These are phyloP conservation scores for Riptortus pedestris DNA, from an alignment of 1,140 invertebrate species.

Conservation along the genomic window DNA sequence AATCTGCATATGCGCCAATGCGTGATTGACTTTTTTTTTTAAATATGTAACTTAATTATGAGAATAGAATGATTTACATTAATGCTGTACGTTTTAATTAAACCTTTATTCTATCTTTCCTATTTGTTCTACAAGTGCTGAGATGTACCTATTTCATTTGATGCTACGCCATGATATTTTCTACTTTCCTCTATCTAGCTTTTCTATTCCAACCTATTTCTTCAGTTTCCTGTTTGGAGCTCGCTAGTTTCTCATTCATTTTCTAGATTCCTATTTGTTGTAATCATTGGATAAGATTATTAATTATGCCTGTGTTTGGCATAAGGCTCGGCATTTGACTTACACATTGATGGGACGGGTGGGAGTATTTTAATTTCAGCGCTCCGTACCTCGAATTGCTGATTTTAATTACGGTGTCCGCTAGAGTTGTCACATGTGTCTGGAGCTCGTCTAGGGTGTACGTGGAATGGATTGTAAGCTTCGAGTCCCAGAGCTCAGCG, in stretches of 20 bases:
- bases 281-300: neutral
- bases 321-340: constrained; percentile 17
- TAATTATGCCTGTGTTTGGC: constrained; percentile 20
- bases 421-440: neutral
- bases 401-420: neutral
- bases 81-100: too few species aligned
- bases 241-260: neutral
- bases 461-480: neutral
- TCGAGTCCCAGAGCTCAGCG: constrained; percentile 7
- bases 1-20: too few species aligned
- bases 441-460: constrained; percentile 10
- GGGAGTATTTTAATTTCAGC: constrained; percentile 15
- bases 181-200: neutral
- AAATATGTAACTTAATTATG: too few species aligned
- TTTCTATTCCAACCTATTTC: neutral
- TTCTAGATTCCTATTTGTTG: neutral
- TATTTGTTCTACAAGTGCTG: neutral
- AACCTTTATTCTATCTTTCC: too few species aligned
- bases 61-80: too few species aligned
- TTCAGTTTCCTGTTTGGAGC: too few species aligned
- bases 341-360: constrained; percentile 4
- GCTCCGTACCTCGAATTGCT: neutral
- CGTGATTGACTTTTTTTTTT: too few species aligned
- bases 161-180: neutral
- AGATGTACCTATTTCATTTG: neutral